phyloP scores from a whole-genome alignment of 2,797 vertebrate species.

The Propithecus perrieri region DNA sequence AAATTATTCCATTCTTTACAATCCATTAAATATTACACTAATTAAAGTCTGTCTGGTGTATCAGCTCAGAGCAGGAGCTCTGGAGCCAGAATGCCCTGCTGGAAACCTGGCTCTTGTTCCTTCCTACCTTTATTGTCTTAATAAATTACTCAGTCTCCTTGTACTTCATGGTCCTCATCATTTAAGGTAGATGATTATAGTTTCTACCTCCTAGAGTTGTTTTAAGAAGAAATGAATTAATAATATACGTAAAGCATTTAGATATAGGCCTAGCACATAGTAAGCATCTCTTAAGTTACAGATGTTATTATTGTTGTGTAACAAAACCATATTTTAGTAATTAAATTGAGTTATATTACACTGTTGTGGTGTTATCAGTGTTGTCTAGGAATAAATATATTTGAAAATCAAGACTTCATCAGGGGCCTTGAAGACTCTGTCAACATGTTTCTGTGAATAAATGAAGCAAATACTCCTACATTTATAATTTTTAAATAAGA shows the following conservation, averaged over 20 bases:
- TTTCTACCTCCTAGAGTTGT: not conserved
- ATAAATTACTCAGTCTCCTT: not conserved
- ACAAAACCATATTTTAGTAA: not conserved
- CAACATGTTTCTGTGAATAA: not conserved
- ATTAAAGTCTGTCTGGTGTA: not conserved
- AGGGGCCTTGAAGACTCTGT: not conserved
- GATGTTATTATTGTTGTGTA: not conserved
- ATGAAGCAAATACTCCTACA: not conserved
- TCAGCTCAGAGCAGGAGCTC: not conserved
- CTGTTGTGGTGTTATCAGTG: not conserved
- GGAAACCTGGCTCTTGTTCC: not conserved
- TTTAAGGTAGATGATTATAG: not conserved
- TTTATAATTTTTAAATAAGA: not conserved
- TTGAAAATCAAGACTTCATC: not conserved
- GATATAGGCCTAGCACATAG: not conserved
- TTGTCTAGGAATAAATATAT: not conserved
- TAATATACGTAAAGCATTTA: not conserved
- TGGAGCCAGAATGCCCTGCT: not conserved
- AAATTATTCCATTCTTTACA: not conserved
- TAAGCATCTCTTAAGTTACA: not conserved
- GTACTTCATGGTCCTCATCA: not conserved
- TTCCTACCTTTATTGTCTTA: not conserved
- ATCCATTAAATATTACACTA: not conserved
- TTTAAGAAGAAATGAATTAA: conserved; percentile 15
- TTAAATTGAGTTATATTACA: not conserved